These are phyloP conservation scores for Lepidochrysops patricia DNA, from an alignment of 2,888 invertebrate species.

Conservation along the genomic window DNA sequence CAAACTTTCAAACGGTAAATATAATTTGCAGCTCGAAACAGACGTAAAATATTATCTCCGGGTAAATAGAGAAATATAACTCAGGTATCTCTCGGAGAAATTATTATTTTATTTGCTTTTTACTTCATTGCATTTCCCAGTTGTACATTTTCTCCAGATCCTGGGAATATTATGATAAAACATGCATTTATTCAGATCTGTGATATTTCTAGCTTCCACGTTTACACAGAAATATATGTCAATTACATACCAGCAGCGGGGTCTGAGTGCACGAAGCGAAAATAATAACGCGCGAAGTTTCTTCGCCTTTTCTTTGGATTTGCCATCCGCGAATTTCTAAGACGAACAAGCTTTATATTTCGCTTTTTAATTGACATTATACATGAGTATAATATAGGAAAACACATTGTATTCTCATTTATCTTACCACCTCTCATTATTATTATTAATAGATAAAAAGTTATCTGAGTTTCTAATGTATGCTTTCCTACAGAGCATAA, in stretches of 20 bases:
- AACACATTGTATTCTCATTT: too few species aligned
- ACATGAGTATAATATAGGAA: too few species aligned
- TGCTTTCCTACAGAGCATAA: too few species aligned
- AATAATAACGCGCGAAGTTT: conserved; percentile 46
- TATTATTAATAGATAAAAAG: too few species aligned
- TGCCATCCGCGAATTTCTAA: neutral
- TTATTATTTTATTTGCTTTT: conserved; percentile 10
- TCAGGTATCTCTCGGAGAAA: conserved; percentile 6
- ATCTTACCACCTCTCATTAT: too few species aligned
- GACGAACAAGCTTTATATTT: neutral
- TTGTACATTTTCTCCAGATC: neutral
- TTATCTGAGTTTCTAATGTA: too few species aligned
- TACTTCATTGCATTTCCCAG: conserved; percentile 9
- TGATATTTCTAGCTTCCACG: conserved; percentile 21
- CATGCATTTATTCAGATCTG: conserved; percentile 13
- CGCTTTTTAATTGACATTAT: neutral
- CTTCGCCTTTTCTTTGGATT: conserved; percentile 51
- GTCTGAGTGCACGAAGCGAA: conserved; percentile 39
- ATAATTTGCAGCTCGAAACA: neutral
- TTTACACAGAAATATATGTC: conserved; percentile 32
- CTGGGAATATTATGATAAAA: conserved; percentile 5
- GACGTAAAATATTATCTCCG: conserved; percentile 7
- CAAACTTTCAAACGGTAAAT: neutral
- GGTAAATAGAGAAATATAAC: conserved; percentile 2
- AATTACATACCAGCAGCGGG: conserved; percentile 36